These are phyloP conservation scores for Limenitis camilla DNA, from an alignment of 2,888 invertebrate species.

Conservation along the genomic window DNA sequence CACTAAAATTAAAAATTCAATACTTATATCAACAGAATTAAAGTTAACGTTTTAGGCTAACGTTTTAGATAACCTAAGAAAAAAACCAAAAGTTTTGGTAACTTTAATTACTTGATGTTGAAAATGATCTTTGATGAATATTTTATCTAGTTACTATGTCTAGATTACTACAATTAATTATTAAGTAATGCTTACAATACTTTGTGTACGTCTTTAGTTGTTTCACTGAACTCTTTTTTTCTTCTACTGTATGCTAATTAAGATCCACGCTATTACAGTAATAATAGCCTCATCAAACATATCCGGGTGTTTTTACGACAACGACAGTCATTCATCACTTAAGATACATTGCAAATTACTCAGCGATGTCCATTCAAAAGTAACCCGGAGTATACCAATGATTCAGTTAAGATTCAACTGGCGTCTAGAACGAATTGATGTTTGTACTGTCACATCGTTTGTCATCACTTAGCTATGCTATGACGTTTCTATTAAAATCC, in stretches of 20 bases:
- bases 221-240: background rate
- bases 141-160: too few relatives aligned
- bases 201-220: too few relatives aligned
- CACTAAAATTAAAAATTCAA: too few relatives aligned
- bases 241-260: conserved; percentile 3
- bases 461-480: conserved; percentile 49
- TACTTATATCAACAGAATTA: too few relatives aligned
- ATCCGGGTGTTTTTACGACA: conserved; percentile 13
- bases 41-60: too few relatives aligned
- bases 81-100: too few relatives aligned
- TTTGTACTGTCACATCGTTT: conserved; percentile 26
- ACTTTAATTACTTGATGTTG: too few relatives aligned
- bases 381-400: conserved; percentile 23
- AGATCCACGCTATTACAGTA: conserved; percentile 5
- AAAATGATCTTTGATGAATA: too few relatives aligned
- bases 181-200: too few relatives aligned
- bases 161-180: too few relatives aligned
- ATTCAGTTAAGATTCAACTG: conserved; percentile 24
- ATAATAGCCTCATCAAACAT: conserved; percentile 7
- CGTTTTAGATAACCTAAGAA: too few relatives aligned
- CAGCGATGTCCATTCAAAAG: conserved; percentile 25
- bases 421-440: conserved; percentile 9
- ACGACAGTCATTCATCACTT: conserved; percentile 20
- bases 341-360: conserved; percentile 23
- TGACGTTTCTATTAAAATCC: conserved; percentile 42